These are phyloP conservation scores for Trilocha varians DNA, from an alignment of 2,888 invertebrate species.

Conservation along the genomic window DNA sequence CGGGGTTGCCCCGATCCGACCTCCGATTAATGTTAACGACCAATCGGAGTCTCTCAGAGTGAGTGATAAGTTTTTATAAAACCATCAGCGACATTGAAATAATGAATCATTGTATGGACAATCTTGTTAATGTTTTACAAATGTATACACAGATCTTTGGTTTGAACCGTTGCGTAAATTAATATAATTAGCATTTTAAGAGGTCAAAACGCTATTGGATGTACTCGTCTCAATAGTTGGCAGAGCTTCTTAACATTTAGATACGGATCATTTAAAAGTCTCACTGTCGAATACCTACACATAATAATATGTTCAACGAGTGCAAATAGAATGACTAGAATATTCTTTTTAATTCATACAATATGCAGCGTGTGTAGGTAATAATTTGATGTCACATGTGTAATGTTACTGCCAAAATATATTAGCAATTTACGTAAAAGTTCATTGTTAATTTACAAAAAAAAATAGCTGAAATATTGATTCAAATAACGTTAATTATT, in stretches of 20 bases:
- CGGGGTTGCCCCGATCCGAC: slow-evolving; percentile 79
- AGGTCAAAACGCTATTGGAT: slow-evolving; percentile 33
- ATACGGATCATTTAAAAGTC: slow-evolving; percentile 40
- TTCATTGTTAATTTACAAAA: too few relatives aligned
- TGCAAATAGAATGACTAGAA: slow-evolving; percentile 43
- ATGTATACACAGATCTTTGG: too few relatives aligned
- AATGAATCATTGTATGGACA: too few relatives aligned
- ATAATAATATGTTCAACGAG: slow-evolving; percentile 23
- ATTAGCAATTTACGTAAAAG: too few relatives aligned
- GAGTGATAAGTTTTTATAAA: slow-evolving; percentile 37
- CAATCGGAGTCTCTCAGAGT: slow-evolving; percentile 85
- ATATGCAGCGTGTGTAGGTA: neutral
- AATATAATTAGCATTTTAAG: slow-evolving; percentile 19
- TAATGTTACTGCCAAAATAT: too few relatives aligned
- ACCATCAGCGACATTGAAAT: neutral
- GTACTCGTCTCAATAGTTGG: slow-evolving; percentile 44
- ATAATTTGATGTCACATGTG: too few relatives aligned
- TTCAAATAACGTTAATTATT: too few relatives aligned
- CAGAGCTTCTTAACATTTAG: slow-evolving; percentile 47
- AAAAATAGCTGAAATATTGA: too few relatives aligned
- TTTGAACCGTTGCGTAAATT: slow-evolving; percentile 20
- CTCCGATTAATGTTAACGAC: slow-evolving; percentile 82
- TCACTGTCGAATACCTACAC: slow-evolving; percentile 31
- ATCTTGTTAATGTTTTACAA: too few relatives aligned
- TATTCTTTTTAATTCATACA: slow-evolving; percentile 13